Conservation (phyloP, 2,888 invertebrate genomes). For the Esperia sulphurella region DNA sequence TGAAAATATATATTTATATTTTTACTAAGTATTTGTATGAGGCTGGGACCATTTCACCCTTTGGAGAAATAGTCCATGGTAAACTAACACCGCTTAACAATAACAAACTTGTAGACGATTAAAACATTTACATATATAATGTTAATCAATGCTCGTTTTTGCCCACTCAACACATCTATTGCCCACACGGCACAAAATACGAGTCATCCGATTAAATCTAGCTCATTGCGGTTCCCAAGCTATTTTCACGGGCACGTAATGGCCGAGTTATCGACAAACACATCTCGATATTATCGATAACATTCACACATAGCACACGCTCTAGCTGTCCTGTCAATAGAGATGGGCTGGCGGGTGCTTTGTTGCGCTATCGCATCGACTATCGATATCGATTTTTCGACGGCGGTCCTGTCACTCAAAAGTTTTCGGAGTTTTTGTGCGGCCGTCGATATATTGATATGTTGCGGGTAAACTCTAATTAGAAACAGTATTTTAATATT, state of each 20-base stretch:
- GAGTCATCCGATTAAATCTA: constrained; percentile 41
- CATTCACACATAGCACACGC: constrained; percentile 79
- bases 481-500: not conserved
- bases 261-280: constrained; percentile 62
- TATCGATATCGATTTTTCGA: constrained; percentile 68
- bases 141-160: constrained; percentile 10
- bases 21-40: too few relatives aligned
- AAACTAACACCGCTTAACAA: too few relatives aligned
- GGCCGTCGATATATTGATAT: constrained; percentile 54
- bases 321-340: constrained; percentile 65
- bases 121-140: not conserved
- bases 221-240: constrained; percentile 54
- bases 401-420: constrained; percentile 78
- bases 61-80: too few relatives aligned
- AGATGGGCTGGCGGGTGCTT: constrained; percentile 69
- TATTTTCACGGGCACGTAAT: constrained; percentile 60
- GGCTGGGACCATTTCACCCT: too few relatives aligned
- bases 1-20: too few relatives aligned
- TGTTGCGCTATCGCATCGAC: constrained; percentile 59
- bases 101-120: too few relatives aligned
- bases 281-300: constrained; percentile 72
- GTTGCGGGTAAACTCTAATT: constrained; percentile 26
- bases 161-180: constrained; percentile 9
- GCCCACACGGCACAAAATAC: constrained; percentile 20
- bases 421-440: constrained; percentile 63